These are phyloP conservation scores for Steatornis caripensis DNA, from an alignment of 2,113 vertebrate genomes.

Conservation along the genomic window DNA sequence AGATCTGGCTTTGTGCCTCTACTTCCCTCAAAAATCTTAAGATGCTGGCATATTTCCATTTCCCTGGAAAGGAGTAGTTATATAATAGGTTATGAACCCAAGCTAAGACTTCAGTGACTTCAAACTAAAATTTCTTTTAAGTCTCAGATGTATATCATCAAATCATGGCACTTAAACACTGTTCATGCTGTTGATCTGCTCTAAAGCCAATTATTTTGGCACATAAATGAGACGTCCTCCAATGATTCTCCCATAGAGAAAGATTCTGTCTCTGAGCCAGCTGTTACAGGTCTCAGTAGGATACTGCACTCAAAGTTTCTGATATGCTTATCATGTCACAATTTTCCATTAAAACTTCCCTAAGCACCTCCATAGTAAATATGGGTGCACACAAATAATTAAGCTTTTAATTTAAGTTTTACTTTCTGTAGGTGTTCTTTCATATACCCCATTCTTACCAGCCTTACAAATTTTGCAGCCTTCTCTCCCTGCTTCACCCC, in stretches of 20 bases:
- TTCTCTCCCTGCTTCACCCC: not conserved
- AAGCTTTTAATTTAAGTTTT: not conserved
- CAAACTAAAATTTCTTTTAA: not conserved
- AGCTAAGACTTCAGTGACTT: not conserved
- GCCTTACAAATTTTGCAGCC: not conserved
- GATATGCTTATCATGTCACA: not conserved
- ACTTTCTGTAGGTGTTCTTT: not conserved
- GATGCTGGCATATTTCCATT: not conserved
- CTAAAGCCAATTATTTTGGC: not conserved
- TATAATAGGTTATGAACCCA: fast-evolving
- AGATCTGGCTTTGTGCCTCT: not conserved
- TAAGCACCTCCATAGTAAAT: not conserved
- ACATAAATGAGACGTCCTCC: not conserved
- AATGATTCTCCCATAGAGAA: not conserved
- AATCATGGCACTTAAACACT: not conserved
- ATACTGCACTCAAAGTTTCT: not conserved
- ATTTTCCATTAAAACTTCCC: not conserved
- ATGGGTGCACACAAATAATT: not conserved
- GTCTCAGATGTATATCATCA: not conserved
- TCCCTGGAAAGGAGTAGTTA: not conserved
- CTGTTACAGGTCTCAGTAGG: not conserved
- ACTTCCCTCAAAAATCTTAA: not conserved
- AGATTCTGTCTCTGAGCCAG: not conserved
- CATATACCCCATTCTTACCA: not conserved
- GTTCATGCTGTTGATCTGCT: not conserved